Evolutionary conservation across 2,113 vertebrate species (phyloP).

Genomic region (Shinisaurus crocodilurus): DNA sequence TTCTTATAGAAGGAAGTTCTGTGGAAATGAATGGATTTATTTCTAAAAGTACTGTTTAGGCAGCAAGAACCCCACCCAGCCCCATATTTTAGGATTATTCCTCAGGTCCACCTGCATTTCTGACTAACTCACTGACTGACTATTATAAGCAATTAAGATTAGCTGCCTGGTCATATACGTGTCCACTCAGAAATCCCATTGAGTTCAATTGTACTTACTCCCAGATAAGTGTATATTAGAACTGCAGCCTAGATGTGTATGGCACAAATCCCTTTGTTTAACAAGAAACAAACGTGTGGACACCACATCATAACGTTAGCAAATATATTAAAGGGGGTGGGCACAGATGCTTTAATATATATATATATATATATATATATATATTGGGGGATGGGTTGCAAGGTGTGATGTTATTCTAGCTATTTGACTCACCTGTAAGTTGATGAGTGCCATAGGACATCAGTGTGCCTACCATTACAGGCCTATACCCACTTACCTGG

Average conservation of each 20-base stretch:
- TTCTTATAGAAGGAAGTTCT: neutral
- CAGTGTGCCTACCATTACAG: neutral
- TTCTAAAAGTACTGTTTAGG: neutral
- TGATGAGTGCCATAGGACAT: neutral
- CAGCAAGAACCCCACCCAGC: too few species aligned
- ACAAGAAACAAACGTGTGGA: too few species aligned
- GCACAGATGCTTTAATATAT: neutral
- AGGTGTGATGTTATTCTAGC: neutral
- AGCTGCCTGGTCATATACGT: too few species aligned
- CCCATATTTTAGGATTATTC: neutral
- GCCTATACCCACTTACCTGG: neutral
- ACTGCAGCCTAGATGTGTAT: too few species aligned
- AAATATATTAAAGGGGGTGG: neutral
- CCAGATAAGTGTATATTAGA: too few species aligned
- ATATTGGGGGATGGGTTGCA: neutral
- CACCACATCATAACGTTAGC: neutral
- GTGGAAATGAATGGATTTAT: neutral
- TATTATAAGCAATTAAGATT: neutral
- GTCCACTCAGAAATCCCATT: neutral
- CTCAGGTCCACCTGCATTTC: neutral
- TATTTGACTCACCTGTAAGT: neutral
- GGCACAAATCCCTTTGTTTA: neutral
- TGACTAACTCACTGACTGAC: neutral
- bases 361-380: neutral
- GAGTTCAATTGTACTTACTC: neutral